Evolutionary conservation across 1,140 invertebrate genomes (phyloP).

Genomic region (Drosophila takahashii): DNA sequence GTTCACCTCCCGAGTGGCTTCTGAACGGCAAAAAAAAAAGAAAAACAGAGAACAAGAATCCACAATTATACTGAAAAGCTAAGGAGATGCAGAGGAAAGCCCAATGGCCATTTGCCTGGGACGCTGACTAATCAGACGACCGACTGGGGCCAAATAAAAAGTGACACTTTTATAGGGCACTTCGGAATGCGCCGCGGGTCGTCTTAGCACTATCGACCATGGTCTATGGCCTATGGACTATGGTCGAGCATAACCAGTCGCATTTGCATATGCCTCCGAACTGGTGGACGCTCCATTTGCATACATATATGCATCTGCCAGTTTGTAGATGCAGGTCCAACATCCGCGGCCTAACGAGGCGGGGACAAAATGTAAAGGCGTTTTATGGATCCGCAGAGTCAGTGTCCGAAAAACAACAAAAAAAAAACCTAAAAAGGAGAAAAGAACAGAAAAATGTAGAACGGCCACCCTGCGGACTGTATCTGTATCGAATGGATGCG

Average conservation of each 20-base stretch:
- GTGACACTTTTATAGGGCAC: conserved; percentile 80
- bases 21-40: conserved; percentile 6
- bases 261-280: conserved; percentile 51
- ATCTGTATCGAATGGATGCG: conserved; percentile 37
- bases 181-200: conserved; percentile 67
- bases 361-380: conserved; percentile 46
- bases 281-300: conserved; percentile 27
- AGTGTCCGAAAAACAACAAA: conserved; percentile 11
- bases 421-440: no score
- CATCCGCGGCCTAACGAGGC: conserved; percentile 24
- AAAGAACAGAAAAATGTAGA: conserved; percentile 6
- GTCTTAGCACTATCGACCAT: conserved; percentile 17
- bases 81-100: conserved; percentile 24
- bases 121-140: conserved; percentile 56
- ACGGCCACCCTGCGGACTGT: conserved; percentile 28
- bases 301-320: conserved; percentile 48
- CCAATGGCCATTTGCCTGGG: conserved; percentile 32
- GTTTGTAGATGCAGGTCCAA: conserved; percentile 33
- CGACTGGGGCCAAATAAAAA: conserved; percentile 61
- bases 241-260: conserved; percentile 59
- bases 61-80: conserved; percentile 10
- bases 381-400: conserved; percentile 55
- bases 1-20: conserved; percentile 50
- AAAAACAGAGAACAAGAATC: not conserved
- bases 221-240: conserved; percentile 8